These are phyloP conservation scores for Drosophila sucinea DNA, from an alignment of 1,140 invertebrate genomes.

Conservation along the genomic window DNA sequence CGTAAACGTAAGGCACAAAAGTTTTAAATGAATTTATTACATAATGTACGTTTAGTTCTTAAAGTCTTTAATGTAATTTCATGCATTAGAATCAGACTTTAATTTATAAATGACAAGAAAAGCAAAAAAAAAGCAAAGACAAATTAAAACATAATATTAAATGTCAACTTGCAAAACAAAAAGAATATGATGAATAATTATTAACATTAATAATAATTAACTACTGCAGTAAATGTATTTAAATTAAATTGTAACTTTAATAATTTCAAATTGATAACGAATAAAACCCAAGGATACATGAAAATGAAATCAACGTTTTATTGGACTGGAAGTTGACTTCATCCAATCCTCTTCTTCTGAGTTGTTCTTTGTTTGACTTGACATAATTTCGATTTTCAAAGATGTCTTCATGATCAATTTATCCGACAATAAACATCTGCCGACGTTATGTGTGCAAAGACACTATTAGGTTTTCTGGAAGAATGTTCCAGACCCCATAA, in stretches of 20 bases:
- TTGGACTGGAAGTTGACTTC: neutral
- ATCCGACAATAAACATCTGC: no score
- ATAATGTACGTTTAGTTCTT: conserved; percentile 75
- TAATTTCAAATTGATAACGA: conserved; percentile 79
- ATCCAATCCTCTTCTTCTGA: no score
- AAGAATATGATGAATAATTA: conserved; percentile 25
- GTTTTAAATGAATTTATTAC: conserved; percentile 75
- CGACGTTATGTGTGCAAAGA: no score
- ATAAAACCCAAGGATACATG: conserved; percentile 68
- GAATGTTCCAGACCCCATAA: no score
- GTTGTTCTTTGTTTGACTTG: no score
- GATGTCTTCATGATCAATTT: no score
- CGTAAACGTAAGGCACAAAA: conserved; percentile 51
- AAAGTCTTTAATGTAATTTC: conserved; percentile 62
- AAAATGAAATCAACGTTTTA: conserved; percentile 10
- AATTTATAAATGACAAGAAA: conserved; percentile 44
- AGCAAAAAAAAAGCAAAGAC: conserved; percentile 3
- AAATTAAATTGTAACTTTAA: conserved; percentile 81
- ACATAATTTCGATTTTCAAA: no score
- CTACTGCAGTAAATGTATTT: conserved; percentile 74
- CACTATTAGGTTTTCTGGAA: no score
- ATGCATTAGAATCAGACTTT: conserved; percentile 66
- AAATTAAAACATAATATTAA: conserved; percentile 19
- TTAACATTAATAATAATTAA: conserved; percentile 44
- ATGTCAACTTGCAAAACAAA: conserved; percentile 15